A percentile compares a stretch with the other conserved stretches of the same genome.
Conservation (phyloP, 2,113 vertebrate genomes). For the Calonectris borealis region DNA sequence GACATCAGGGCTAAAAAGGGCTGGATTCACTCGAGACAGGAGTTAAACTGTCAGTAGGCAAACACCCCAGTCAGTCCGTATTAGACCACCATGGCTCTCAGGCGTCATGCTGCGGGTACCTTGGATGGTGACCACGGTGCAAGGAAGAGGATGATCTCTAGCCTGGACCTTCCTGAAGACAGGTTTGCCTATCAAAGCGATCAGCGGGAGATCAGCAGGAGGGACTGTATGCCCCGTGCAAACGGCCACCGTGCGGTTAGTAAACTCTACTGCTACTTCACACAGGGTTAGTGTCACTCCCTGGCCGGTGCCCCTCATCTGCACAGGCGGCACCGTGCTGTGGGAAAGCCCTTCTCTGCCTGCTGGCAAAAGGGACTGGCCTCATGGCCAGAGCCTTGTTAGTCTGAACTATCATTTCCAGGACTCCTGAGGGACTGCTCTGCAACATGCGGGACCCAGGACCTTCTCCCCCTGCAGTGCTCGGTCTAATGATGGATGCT, state of each 20-base stretch:
- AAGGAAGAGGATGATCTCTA: constrained; percentile 82
- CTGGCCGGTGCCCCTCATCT: not conserved
- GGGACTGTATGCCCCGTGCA: not conserved
- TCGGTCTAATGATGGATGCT: not conserved
- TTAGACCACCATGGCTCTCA: rapidly evolving
- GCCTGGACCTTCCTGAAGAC: constrained; percentile 87
- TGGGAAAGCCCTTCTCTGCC: not conserved
- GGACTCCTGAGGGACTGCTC: not conserved
- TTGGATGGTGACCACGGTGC: constrained; percentile 81
- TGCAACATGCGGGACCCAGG: rapidly evolving
- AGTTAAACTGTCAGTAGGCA: not conserved
- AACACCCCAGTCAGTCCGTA: not conserved
- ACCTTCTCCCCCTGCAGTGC: not conserved
- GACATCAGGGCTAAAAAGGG: not conserved
- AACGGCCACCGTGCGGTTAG: constrained; percentile 27
- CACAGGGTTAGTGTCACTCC: not conserved
- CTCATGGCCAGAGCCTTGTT: not conserved
- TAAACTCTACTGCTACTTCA: not conserved
- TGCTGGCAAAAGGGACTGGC: not conserved
- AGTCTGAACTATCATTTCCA: not conserved
- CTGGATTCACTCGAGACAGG: not conserved
- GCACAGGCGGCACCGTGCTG: not conserved
- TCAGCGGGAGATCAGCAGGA: constrained; percentile 63
- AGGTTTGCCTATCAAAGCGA: constrained; percentile 79
- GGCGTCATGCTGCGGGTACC: constrained; percentile 63